Evolutionary conservation across 2,888 invertebrate species (phyloP).

Genomic region (Didymodactylos carnosus): DNA sequence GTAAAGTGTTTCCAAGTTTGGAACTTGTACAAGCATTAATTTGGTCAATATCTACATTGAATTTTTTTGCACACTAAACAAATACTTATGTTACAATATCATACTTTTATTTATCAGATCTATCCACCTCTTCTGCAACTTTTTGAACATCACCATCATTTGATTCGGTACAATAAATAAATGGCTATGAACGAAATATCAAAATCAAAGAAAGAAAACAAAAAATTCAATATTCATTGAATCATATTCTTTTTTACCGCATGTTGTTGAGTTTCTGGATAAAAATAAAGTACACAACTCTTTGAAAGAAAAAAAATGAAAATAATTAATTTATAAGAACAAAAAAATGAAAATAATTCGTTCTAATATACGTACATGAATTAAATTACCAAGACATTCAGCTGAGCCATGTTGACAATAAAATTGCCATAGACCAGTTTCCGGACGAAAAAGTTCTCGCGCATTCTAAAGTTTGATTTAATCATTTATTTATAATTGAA

Average conservation of each 20-base stretch:
- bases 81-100: slow-evolving; percentile 15
- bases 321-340: no score
- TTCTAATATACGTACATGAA: slow-evolving; percentile 18
- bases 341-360: neutral
- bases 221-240: neutral
- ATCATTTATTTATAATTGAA: no score
- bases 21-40: slow-evolving; percentile 24
- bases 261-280: slow-evolving; percentile 17
- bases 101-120: no score
- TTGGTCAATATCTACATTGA: slow-evolving; percentile 18
- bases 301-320: no score
- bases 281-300: slow-evolving; percentile 25
- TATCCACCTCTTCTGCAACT: slow-evolving; percentile 16
- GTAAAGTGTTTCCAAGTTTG: slow-evolving; percentile 22
- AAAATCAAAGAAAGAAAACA: neutral
- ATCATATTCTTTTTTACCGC: no score
- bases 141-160: slow-evolving; percentile 6
- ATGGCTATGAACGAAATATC: slow-evolving; percentile 12
- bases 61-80: slow-evolving; percentile 20
- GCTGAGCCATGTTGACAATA: slow-evolving; percentile 30
- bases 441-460: slow-evolving; percentile 5
- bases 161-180: slow-evolving; percentile 27
- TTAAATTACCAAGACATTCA: slow-evolving; percentile 30
- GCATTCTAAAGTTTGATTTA: neutral
- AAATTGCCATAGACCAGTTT: slow-evolving; percentile 18